Evolutionary conservation across 1,140 invertebrate genomes (phyloP).

Genomic region (Melipona quadrifasciata): DNA sequence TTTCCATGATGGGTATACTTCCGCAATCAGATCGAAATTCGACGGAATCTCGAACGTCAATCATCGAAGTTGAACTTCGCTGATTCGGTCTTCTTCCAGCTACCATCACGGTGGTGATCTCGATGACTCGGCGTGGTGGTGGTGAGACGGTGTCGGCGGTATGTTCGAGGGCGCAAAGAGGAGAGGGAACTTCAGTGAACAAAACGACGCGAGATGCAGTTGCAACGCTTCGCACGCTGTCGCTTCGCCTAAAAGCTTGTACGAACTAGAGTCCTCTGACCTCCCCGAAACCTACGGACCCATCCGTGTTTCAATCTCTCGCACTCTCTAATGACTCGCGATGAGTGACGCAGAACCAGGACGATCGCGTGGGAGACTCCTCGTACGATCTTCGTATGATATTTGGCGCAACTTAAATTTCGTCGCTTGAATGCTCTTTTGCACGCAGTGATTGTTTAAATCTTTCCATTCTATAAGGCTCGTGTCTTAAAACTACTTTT

Average conservation of each 20-base stretch:
- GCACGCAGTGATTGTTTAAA: rapidly evolving
- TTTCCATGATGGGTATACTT: too few relatives aligned
- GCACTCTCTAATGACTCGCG: not conserved
- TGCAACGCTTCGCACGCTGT: constrained; percentile 59
- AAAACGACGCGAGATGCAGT: constrained; percentile 73
- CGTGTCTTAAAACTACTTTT: too few relatives aligned
- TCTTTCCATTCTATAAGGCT: rapidly evolving
- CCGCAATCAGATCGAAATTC: not conserved
- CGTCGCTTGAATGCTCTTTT: not conserved
- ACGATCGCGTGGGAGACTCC: too few relatives aligned
- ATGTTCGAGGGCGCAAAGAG: constrained; percentile 54
- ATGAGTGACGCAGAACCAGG: not conserved
- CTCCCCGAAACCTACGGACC: not conserved
- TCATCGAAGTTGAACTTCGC: not conserved
- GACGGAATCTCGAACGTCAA: constrained; percentile 40
- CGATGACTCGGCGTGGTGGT: constrained; percentile 46
- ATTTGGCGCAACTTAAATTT: not conserved
- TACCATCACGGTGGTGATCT: constrained; percentile 58
- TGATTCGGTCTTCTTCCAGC: constrained; percentile 4
- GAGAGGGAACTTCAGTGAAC: constrained; percentile 75
- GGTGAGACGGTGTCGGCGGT: constrained; percentile 39
- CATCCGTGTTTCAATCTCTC: not conserved
- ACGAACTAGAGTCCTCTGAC: constrained; percentile 37
- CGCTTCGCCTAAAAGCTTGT: constrained; percentile 39
- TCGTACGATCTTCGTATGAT: not conserved